Evolutionary conservation across 2,888 invertebrate genomes (phyloP).

Genomic region (Nomada ruficornis): DNA sequence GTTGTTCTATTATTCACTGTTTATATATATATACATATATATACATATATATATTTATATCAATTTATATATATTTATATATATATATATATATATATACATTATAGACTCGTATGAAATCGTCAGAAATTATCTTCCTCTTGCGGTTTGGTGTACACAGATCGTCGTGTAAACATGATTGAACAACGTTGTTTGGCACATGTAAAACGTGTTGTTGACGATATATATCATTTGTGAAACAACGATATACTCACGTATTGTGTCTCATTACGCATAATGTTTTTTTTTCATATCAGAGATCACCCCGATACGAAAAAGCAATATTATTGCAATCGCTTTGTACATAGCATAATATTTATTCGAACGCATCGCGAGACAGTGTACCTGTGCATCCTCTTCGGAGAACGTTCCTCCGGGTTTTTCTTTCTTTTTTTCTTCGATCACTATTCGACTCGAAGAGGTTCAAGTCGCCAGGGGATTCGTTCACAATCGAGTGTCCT

Average conservation of each 20-base stretch:
- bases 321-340: constrained; percentile 64
- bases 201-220: neutral
- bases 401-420: constrained; percentile 39
- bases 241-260: neutral
- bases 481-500: constrained; percentile 29
- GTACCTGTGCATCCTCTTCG: constrained; percentile 56
- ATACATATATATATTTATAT: neutral
- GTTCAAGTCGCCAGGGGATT: constrained; percentile 20
- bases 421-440: neutral
- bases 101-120: too few species aligned
- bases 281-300: neutral
- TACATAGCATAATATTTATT: constrained; percentile 76
- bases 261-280: neutral
- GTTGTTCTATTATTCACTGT: neutral
- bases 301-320: constrained; percentile 36
- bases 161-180: too few species aligned
- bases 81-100: too few species aligned
- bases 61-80: constrained; percentile 5
- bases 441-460: constrained; percentile 8
- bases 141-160: too few species aligned
- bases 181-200: too few species aligned
- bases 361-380: constrained; percentile 64
- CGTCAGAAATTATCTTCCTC: too few species aligned
- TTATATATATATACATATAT: neutral
- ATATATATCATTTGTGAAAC: neutral